Percentiles rank a stretch among this genome's conserved stretches.
These are phyloP conservation scores for Babylonia areolata DNA, from an alignment of 1,140 invertebrate genomes.

Conservation along the genomic window DNA sequence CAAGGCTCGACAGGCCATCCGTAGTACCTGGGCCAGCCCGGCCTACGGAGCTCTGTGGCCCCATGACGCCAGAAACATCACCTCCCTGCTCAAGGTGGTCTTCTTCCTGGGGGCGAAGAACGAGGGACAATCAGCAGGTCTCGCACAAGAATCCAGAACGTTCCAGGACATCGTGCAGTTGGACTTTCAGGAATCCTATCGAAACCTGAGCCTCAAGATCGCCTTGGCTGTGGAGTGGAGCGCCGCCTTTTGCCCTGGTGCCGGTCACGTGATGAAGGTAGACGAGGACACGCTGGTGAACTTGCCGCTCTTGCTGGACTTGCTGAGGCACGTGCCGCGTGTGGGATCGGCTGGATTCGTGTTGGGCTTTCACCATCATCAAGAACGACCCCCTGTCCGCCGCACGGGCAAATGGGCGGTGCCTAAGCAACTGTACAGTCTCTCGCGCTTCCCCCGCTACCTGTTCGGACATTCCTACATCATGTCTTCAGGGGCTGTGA, in stretches of 20 bases:
- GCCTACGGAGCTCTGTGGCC: not conserved
- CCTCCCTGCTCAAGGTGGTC: conserved; percentile 30
- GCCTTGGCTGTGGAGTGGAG: conserved; percentile 1
- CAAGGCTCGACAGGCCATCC: conserved; percentile 52
- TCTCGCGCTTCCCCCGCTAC: conserved; percentile 61
- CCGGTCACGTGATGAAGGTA: conserved; percentile 27
- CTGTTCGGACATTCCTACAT: conserved; percentile 64
- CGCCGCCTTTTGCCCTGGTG: not conserved
- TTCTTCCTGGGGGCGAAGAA: conserved; percentile 39
- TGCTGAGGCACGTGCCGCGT: no score
- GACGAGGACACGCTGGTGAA: conserved; percentile 33
- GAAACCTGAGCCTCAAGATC: conserved; percentile 33
- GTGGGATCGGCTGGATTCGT: no score
- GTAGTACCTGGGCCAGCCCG: conserved; percentile 67
- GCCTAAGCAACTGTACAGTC: conserved; percentile 49
- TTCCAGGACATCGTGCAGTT: conserved; percentile 62
- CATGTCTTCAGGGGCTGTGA: conserved; percentile 55
- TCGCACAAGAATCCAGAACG: conserved; percentile 42
- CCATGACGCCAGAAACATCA: conserved; percentile 3
- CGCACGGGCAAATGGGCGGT: conserved; percentile 55
- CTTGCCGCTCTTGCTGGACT: no score
- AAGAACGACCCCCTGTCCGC: conserved; percentile 30
- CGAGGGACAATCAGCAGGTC: not conserved
- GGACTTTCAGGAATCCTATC: conserved; percentile 64
- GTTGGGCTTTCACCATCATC: no score